Conservation (phyloP, 2,888 invertebrate species). For the Pomacea canaliculata region DNA sequence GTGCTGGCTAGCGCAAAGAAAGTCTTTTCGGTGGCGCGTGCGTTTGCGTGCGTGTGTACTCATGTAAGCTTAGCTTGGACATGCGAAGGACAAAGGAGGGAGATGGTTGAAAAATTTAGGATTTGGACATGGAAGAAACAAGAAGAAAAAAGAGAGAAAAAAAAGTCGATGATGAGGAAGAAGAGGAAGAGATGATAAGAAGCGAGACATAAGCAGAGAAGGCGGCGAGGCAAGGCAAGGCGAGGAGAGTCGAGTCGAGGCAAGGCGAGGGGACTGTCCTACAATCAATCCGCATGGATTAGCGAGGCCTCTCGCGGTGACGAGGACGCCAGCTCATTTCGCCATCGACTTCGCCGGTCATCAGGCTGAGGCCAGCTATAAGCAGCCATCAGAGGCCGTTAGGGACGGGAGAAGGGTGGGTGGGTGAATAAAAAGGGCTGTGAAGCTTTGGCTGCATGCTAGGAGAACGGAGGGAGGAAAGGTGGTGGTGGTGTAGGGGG, state of each 20-base stretch:
- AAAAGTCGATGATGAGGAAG: no score
- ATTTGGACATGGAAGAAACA: no score
- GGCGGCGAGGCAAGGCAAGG: neutral
- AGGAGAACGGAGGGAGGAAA: neutral
- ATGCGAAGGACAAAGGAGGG: no score
- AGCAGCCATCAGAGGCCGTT: conserved; percentile 3
- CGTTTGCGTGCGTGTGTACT: no score
- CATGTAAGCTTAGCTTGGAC: no score
- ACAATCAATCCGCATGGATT: conserved; percentile 13
- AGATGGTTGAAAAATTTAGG: no score
- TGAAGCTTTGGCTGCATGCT: neutral
- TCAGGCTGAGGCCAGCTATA: conserved; percentile 1
- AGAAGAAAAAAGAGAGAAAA: no score
- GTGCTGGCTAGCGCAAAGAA: neutral
- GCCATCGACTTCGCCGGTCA: conserved; percentile 4
- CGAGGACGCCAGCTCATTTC: conserved; percentile 12
- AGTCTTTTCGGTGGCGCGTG: no score
- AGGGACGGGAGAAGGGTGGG: neutral
- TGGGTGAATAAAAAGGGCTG: neutral
- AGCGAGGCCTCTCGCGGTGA: neutral
- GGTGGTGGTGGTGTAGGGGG: neutral
- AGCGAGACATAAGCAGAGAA: neutral
- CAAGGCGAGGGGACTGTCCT: conserved; percentile 6
- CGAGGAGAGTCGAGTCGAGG: neutral
- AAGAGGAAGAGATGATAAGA: neutral